A percentile compares a stretch with the other conserved stretches of the same genome.
phyloP scores from a whole-genome alignment of 2,113 vertebrate genomes.

The Machaerirhynchus nigripectus region DNA sequence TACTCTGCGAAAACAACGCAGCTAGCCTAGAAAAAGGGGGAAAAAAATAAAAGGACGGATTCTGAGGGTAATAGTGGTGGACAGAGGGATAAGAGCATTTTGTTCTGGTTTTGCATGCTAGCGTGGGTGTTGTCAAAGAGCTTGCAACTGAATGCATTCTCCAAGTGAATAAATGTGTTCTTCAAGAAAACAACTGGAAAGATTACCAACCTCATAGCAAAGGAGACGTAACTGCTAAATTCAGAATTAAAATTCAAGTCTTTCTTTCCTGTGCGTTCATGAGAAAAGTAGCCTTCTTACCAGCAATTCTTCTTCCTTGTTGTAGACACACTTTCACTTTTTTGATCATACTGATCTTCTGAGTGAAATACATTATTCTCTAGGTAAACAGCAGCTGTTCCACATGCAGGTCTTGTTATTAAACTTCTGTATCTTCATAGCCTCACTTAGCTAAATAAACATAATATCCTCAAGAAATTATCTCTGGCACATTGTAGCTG shows the following conservation, averaged over 20 bases:
- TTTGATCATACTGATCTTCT: neutral
- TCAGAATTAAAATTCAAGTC: neutral
- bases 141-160: neutral
- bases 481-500: neutral
- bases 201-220: neutral
- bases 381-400: neutral
- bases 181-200: neutral
- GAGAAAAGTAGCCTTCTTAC: neutral
- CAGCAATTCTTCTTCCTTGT: neutral
- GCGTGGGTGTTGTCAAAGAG: neutral
- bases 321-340: neutral
- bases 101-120: neutral
- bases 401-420: neutral
- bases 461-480: neutral
- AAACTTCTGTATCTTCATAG: neutral
- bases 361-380: neutral
- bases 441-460: neutral
- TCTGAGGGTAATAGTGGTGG: neutral
- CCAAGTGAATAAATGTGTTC: neutral
- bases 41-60: neutral
- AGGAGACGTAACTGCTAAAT: neutral
- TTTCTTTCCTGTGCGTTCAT: neutral
- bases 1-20: neutral
- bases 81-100: neutral
- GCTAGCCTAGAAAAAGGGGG: neutral